Base-by-base conservation (phyloP, 2,888 invertebrate genomes). In the Anticlea derivata region DNA sequence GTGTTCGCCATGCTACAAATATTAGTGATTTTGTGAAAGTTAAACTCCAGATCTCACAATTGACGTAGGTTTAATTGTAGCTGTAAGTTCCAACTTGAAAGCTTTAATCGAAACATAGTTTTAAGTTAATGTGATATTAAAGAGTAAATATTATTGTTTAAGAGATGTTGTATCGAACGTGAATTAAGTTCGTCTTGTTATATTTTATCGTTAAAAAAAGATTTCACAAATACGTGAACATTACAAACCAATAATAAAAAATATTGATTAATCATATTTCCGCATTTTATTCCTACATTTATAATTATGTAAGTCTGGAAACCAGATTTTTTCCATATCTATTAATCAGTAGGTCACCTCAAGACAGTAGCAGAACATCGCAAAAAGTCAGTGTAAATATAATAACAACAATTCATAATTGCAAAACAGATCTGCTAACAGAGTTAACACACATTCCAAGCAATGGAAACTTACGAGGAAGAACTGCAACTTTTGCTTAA, bases 41-140 rank as follows among this genome's bases (percentile, higher is more conserved):
- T 77, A 68, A 75, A 83, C 73, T 75, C 66, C 75, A 84, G 88
- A 88, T 88, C 88, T 88, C 88, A 87, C 78, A 74, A 74, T 76
- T 63, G 67, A 73, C 72, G 75, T 71, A 68, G 68, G 69, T 78
- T 73, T 73, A 81, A 77, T 65, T 61, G 17, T 88, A 87, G 88
- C 70, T 79, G 78, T 88, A 88, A 87, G 87, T 86, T 76, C 75
- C 80, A 77, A 86, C 86, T 80, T 80, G 74, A 85, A 87, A 90
- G 88, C 90, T 90, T 90, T 90, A 90, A 91, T 77, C 75, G 66
- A 86, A 83, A 77, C 68, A 40, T 91, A 90, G 86, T 75, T 70
- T 60, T 87, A 89, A 89, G 86, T 80, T 78, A 86, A 81, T 88
- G 90, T 89, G 88, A 90, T 90, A 89, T 86, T 89, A 89, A 84